These are phyloP conservation scores for Anarsia innoxiella DNA, from an alignment of 2,888 invertebrate genomes.

Conservation along the genomic window DNA sequence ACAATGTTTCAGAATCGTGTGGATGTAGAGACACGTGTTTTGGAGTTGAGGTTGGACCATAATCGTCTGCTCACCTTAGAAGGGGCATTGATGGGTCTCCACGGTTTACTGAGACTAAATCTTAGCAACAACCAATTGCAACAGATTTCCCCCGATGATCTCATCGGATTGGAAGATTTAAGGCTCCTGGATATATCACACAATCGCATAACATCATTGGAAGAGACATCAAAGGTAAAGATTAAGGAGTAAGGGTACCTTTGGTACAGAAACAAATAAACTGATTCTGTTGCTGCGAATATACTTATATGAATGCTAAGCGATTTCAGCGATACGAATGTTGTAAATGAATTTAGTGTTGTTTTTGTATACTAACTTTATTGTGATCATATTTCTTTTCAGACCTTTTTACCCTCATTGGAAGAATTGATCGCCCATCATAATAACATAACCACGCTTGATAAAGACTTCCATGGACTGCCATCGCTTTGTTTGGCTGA, in stretches of 20 bases:
- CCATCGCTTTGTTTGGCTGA: conserved; percentile 88
- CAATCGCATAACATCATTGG: conserved; percentile 84
- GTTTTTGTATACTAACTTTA: no score
- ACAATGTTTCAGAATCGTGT: conserved; percentile 78
- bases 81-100: conserved; percentile 84
- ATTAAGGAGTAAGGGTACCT: no score
- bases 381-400: no score
- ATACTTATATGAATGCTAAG: no score
- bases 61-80: conserved; percentile 82
- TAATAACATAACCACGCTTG: conserved; percentile 83
- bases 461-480: conserved; percentile 88
- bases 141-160: conserved; percentile 83
- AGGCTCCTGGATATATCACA: conserved; percentile 85
- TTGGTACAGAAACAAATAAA: no score
- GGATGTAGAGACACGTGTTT: conserved; percentile 83
- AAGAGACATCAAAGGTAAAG: conserved; percentile 91
- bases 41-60: conserved; percentile 83
- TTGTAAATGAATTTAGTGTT: no score
- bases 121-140: conserved; percentile 84
- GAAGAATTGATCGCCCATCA: conserved; percentile 85
- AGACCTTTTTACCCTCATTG: conserved; percentile 86
- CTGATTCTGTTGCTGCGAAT: no score
- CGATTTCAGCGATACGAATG: no score
- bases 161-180: conserved; percentile 84
- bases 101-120: conserved; percentile 81